A percentile compares a stretch with the other conserved stretches of the same genome.
These are phyloP conservation scores for Sesia apiformis DNA, from an alignment of 2,888 invertebrate species.

Conservation along the genomic window DNA sequence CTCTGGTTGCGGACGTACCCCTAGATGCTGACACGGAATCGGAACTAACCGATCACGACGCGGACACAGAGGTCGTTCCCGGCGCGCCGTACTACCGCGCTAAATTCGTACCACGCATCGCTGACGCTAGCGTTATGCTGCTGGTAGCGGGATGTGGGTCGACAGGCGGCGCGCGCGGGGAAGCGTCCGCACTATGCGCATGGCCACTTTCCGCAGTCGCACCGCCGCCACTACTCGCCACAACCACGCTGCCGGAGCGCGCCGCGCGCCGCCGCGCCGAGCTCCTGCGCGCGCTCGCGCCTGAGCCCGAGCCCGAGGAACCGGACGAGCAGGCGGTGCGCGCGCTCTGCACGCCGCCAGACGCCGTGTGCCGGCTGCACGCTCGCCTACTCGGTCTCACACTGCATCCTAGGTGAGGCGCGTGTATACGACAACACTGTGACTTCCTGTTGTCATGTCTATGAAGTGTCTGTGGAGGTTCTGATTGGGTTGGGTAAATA, in stretches of 20 bases:
- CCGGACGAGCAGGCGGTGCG: constrained; percentile 28
- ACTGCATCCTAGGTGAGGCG: constrained; percentile 21
- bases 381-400: constrained; percentile 28
- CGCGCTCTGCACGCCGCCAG: constrained; percentile 29
- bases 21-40: constrained; percentile 1
- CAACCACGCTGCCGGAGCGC: constrained; percentile 11
- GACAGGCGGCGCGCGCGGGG: constrained; percentile 16
- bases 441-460: neutral
- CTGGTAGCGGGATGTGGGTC: constrained; percentile 16
- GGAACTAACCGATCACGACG: neutral
- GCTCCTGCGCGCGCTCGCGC: constrained; percentile 8
- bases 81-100: neutral
- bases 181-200: constrained; percentile 23
- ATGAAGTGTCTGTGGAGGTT: neutral
- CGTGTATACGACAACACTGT: neutral
- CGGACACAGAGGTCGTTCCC: neutral
- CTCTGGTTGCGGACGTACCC: constrained; percentile 11
- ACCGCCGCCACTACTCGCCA: constrained; percentile 14
- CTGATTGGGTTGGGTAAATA: neutral
- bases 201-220: constrained; percentile 7
- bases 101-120: neutral
- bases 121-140: neutral
- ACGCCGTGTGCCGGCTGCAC: constrained; percentile 11
- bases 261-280: constrained; percentile 7
- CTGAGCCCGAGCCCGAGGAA: constrained; percentile 5